Evolutionary conservation across 2,888 invertebrate genomes (phyloP), one percentile per base, ranked within the genome.

Genomic region (Dioctria rufipes): DNA sequence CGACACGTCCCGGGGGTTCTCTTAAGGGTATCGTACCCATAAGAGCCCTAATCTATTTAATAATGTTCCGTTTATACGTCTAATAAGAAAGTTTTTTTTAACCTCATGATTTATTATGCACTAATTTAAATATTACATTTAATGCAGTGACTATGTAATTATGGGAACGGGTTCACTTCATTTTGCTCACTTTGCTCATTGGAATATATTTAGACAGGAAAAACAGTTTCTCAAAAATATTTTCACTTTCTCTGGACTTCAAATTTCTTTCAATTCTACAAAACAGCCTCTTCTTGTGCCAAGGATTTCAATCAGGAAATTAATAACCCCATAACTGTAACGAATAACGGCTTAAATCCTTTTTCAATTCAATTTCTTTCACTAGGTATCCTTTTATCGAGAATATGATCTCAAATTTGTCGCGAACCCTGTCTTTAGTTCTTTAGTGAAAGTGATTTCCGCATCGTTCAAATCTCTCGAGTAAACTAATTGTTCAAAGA

Each of bases 381-480:
- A 49, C n/a, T 37, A 42, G 13, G 43, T 40, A 73, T 60, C 54
- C 60, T 73, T 60, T 73, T 58, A 9, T n/a, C 37, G 4, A 49
- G 40, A 58, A 61, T 37, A 77, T 46, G 63, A 77, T 63, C 49
- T 5, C 11, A 77, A 77, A 77, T 77, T 77, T 77, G 77, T 77
- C 77, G 63, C 77, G 63, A 58, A 43, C 6, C 60, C 60, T 25
- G 42, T 25, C 63, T 46, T n/a, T 37, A 40, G 39, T 65, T 25
- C 63, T 46, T n/a, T 37, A 40, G 39, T 65, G 81, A 81, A 81
- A 81, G 75, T 77, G 77, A 82, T 82, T 82, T 82, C 81, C 81
- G 81, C 78, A 82, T 82, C 78, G 61, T 67, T 25, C 77, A 67
- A 13, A 78, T 78, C 46, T 37, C 43, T 66, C 67, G 42, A 69